Evolutionary conservation across 1,140 invertebrate genomes (phyloP), one percentile per base, ranked within the genome.

Genomic region (Brachionus sp.): DNA sequence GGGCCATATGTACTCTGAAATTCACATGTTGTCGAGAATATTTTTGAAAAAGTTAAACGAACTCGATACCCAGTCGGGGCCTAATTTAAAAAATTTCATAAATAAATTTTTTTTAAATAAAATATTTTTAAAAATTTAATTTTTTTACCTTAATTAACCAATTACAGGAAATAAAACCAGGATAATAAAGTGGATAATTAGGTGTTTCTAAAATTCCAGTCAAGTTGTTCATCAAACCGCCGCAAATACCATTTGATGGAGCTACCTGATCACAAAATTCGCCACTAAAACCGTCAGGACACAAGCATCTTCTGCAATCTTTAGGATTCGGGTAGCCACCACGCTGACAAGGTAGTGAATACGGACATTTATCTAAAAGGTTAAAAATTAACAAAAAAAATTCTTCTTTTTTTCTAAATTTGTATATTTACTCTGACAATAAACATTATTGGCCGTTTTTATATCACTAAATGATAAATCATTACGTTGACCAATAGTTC

Each of bases 101-200:
- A 13, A 42, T 42, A 42, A 12, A n/a, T 44, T 23, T 10, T 73
- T 39, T 42, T 73, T 42, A n/a, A 62, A 7, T 1, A 62, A 62
- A 16, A 62, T 23, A n/a, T 3, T 62, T 16, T 62, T n/a, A n/a
- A n/a, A n/a, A 37, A 19, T 23, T 23, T 16, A 5, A 13, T 13
- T 50, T 53, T 16, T 44, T 75, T 75, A 75, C 70, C 46, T 75
- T 42, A 62, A 80, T 80, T 10, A 80, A 42, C 77, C 77, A 80
- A 44, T 80, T 80, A 25, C 77, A 80, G n/a, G 33, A 62, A 42
- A 80, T 80, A 39, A 37, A 66, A 6, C 62, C 62, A 10, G 77
- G 77, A 80, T 80, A 80, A 23, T 57, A 57, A 19, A 62, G 37
- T 68, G 80, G 80, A 83, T 68, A 83, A 16, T 66, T 83, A 33